Percentiles rank a stretch among this genome's conserved stretches.
phyloP scores from a whole-genome alignment of 2,113 vertebrate species.

The Heterotilapia buettikoferi region DNA sequence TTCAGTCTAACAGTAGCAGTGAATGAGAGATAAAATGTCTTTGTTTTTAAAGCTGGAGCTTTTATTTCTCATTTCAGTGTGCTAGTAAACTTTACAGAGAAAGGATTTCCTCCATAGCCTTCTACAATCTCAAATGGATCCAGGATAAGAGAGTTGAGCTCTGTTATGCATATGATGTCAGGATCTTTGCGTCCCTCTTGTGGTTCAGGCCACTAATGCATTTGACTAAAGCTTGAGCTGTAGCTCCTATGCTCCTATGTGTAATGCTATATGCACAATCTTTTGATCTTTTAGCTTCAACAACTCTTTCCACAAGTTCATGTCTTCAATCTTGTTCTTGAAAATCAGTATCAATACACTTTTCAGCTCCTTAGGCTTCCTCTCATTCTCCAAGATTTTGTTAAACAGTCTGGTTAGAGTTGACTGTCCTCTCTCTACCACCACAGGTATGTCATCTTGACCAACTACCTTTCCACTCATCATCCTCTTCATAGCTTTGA shows the following conservation, averaged over 20 bases:
- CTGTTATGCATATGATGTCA: neutral
- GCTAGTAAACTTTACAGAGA: slow-evolving; percentile 23
- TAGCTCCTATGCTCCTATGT: neutral
- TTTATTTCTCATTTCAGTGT: accelerated
- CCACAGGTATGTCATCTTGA: neutral
- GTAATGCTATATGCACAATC: neutral
- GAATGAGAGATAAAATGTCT: accelerated
- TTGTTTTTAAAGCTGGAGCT: accelerated
- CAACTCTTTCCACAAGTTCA: neutral
- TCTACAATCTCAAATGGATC: neutral
- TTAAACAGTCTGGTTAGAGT: neutral
- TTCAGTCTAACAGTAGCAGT: neutral
- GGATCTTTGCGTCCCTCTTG: neutral
- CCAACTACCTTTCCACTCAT: neutral
- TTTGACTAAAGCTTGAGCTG: neutral
- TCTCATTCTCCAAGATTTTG: neutral
- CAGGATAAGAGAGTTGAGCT: neutral
- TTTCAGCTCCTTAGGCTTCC: neutral
- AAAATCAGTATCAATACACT: neutral
- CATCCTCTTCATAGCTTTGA: neutral
- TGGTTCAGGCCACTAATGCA: neutral
- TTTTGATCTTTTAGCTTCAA: neutral
- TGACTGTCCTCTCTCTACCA: neutral
- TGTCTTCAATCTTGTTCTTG: neutral
- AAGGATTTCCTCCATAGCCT: neutral